Evolutionary conservation across 2,888 invertebrate species (phyloP), one percentile per base, ranked within the genome.

Genomic region (Polia nebulosa): DNA sequence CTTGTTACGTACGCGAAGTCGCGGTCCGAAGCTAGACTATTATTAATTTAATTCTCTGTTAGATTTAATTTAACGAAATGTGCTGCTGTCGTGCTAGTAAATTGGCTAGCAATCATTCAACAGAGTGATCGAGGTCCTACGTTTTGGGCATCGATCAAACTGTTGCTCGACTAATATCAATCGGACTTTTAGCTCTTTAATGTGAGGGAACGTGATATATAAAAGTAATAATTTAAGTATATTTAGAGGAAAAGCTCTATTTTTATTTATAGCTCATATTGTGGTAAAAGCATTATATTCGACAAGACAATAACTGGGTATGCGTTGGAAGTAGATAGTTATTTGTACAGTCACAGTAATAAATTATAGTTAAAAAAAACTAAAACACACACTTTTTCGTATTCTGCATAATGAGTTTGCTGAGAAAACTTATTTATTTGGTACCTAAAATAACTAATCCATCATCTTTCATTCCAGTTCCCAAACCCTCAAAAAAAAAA

Each of bases 141-240:
- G 72, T 70, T 71, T 44, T 49, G 57, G 17, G 2, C 25, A 74
- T 77, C 72, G 52, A 71, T 77, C 73, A 77, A 58, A 71, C 34
- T 52, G 51, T 25, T 47, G 11, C 36, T 41, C 15, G 3, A 32
- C 25, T 25, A 51, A 51, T 55, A 17, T 17, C 25, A 39, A 44
- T 44, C 5, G 8, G 29, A 75, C 9, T 45, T 44, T 22, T 32
- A 45, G 27, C 25, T 17, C 25, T 72, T 39, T 61, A 44, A 61
- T 44, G 22, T 20, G 1, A 4, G 22, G 34, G 13, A 36, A 36
- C 36, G 29, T 61, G 36, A 36, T 72, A 44, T 65, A 25, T 34
- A 22, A 25, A 22, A 15, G 22, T 25, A 11, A 32, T 70, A 64
- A 59, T 20, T 9, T 25, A 20, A 62, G 58, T 15, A 22, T 44